These are phyloP conservation scores for Coracopsis vasa DNA, from an alignment of 2,113 vertebrate genomes.

Conservation along the genomic window DNA sequence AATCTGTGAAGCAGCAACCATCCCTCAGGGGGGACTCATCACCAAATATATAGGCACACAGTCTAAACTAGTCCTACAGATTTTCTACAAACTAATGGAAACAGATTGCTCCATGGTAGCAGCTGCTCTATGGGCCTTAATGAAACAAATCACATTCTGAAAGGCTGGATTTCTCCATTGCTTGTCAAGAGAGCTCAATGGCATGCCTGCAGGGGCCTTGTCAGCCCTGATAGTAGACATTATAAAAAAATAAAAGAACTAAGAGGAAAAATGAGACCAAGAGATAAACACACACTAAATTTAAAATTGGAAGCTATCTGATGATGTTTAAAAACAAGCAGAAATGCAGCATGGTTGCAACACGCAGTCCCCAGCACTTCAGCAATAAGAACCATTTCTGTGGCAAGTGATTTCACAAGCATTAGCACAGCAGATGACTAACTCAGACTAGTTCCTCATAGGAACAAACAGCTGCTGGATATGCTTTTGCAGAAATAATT, in stretches of 20 bases:
- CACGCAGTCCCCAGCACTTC: background rate
- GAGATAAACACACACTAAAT: background rate
- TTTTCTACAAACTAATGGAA: background rate
- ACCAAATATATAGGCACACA: background rate
- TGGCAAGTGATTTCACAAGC: background rate
- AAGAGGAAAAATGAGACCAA: background rate
- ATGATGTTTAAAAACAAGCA: background rate
- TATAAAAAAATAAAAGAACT: background rate
- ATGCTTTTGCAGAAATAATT: background rate
- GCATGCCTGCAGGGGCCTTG: background rate
- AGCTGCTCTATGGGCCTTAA: background rate
- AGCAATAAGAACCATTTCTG: background rate
- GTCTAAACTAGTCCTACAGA: background rate
- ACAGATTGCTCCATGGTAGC: background rate
- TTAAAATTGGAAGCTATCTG: background rate
- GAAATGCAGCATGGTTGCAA: background rate
- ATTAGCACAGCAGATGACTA: background rate
- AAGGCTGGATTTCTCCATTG: background rate
- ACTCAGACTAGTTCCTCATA: rapidly evolving
- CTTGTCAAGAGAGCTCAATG: background rate
- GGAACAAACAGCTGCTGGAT: background rate
- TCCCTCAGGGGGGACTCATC: too few species aligned
- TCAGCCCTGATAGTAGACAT: background rate
- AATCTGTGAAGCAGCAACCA: background rate
- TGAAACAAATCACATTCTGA: background rate